A percentile compares a stretch with the other conserved stretches of the same genome.
These are phyloP conservation scores for Lanistes nyassanus DNA, from an alignment of 1,140 invertebrate species.

Conservation along the genomic window DNA sequence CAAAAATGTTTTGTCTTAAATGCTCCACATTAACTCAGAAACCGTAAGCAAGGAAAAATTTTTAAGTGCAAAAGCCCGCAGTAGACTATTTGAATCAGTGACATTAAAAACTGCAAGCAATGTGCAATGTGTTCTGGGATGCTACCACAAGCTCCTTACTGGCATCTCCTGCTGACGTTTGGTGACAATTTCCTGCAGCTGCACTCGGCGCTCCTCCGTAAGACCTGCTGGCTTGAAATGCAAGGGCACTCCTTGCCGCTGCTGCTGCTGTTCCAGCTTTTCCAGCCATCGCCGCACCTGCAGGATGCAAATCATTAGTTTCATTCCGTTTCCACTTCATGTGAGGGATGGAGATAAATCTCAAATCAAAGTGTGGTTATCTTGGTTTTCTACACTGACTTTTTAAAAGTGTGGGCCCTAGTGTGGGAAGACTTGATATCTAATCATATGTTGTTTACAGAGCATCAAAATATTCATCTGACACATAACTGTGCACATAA, in stretches of 20 bases:
- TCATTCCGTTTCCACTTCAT: background rate
- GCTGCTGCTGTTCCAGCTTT: constrained; percentile 38
- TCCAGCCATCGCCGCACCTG: constrained; percentile 60
- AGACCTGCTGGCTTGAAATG: constrained; percentile 57
- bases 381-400: background rate
- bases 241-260: constrained; percentile 39
- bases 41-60: no score
- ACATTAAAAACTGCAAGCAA: background rate
- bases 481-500: background rate
- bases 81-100: background rate
- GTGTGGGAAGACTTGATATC: no score
- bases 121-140: background rate
- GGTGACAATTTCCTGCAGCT: constrained; percentile 56
- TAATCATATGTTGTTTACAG: no score
- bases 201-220: constrained; percentile 57
- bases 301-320: background rate
- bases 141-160: constrained; percentile 37
- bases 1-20: no score
- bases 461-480: background rate
- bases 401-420: background rate
- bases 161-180: constrained; percentile 58
- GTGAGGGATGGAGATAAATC: background rate
- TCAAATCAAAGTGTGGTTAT: background rate
- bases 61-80: no score
- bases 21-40: no score